Evolutionary conservation across 2,888 invertebrate species (phyloP).

Genomic region (Masnerella sp.): DNA sequence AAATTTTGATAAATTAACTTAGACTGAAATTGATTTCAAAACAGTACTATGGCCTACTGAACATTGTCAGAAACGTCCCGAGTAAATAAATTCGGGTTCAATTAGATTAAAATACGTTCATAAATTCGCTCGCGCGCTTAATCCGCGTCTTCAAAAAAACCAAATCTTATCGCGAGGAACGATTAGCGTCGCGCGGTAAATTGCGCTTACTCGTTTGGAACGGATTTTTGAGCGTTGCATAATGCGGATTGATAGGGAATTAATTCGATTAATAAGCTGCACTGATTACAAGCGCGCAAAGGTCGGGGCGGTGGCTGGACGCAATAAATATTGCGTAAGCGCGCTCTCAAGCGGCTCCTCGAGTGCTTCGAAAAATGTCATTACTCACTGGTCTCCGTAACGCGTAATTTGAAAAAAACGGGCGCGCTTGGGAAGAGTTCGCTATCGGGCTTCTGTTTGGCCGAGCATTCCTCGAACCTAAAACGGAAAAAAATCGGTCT

Average conservation of each 20-base stretch:
- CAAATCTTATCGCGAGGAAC: neutral
- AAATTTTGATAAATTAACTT: no score
- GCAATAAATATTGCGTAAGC: constrained; percentile 41
- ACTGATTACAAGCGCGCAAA: constrained; percentile 14
- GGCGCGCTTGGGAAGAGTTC: no score
- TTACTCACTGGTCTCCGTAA: constrained; percentile 36
- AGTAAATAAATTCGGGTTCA: constrained; percentile 10
- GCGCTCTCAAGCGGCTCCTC: constrained; percentile 31
- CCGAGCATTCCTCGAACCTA: constrained; percentile 36
- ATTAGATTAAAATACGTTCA: constrained; percentile 16
- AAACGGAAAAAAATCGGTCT: constrained; percentile 47
- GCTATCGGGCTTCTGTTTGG: constrained; percentile 41
- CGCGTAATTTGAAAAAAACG: constrained; percentile 38
- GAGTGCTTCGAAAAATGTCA: constrained; percentile 37
- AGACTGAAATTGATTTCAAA: no score
- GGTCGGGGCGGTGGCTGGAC: constrained; percentile 15
- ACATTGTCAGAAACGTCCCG: no score
- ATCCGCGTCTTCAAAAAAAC: neutral
- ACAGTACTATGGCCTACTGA: no score
- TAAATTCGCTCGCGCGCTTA: constrained; percentile 3
- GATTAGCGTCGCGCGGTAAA: no score
- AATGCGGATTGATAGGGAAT: constrained; percentile 31
- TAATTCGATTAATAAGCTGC: constrained; percentile 44
- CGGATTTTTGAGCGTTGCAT: constrained; percentile 11
- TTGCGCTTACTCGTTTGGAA: neutral